Base-by-base conservation (phyloP, 2,113 vertebrate genomes). In the Myocastor coypus region DNA sequence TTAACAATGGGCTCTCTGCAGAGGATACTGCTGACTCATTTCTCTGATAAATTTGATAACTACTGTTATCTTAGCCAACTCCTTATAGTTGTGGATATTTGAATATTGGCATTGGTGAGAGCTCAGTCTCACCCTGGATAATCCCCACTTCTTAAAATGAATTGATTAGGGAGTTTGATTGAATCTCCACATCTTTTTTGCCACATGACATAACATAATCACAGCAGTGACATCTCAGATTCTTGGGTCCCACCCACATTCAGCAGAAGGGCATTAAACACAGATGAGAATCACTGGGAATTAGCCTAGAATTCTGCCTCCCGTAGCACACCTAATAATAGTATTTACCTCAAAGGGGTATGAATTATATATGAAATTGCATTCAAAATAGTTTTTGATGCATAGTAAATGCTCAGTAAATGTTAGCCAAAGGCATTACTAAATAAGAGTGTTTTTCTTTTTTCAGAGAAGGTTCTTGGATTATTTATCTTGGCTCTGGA, bases 401-500 rank as follows among this genome's bases (percentile, higher is more conserved):
- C 63, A 71, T 73, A 88, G 37, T 78, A 42, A 91, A 40, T 92
- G 78, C 57, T 92, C 64, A 86, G 93, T 52, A 85, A 94, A 92
- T 73, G 82, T 89, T 89, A 86, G 73, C 81, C 73, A 85, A 90
- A 66, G 64, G 28, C 19, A 78, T 84, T 89, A 42, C 24, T 82
- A 91, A 83, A 75, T 75, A 55, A 80, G 61, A 75, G 19, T 0
- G 7, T 13, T 42, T 24, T 42, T n/a, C 82, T 86, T 91, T 55
- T 57, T 64, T 77, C n/a, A 82, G 68, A 77, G 55, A 88, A 85
- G 28, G 14, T 93, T 89, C 78, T 91, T 94, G 83, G 37, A 92
- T 96, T 89, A 78, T 94, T 94, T 91, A 82, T 34, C 83, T 91
- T 94, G 83, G 69, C 66, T 88, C 64, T 59, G 59, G 89, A 71